Evolutionary conservation across 1,140 invertebrate species (phyloP).

Genomic region (Meloidogyne hapla): DNA sequence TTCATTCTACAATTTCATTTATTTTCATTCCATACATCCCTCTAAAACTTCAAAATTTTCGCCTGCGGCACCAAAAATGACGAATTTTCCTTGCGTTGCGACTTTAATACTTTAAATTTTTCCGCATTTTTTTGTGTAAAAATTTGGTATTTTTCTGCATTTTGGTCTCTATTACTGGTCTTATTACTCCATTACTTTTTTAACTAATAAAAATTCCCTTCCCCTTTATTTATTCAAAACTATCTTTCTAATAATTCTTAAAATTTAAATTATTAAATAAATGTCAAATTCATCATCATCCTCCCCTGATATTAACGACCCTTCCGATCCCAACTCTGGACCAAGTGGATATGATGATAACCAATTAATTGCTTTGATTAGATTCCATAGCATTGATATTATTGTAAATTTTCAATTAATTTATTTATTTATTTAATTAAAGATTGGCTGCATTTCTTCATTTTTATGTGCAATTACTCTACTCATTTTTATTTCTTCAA

Average conservation of each 20-base stretch:
- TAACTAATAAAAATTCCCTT: no score
- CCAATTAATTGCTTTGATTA: constrained; percentile 17
- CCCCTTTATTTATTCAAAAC: no score
- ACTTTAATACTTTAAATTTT: no score
- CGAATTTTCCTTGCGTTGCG: no score
- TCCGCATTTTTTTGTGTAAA: no score
- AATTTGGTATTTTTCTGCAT: no score
- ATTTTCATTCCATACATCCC: no score
- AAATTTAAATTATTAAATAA: background rate
- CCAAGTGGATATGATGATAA: constrained; percentile 11
- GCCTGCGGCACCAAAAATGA: no score
- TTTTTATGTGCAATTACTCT: constrained; percentile 28
- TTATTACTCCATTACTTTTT: no score
- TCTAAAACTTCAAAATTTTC: no score
- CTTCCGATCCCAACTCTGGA: background rate
- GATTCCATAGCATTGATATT: constrained; percentile 26
- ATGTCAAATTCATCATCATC: background rate
- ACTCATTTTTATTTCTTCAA: constrained; percentile 39
- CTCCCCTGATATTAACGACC: background rate
- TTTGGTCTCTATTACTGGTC: no score
- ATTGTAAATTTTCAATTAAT: background rate
- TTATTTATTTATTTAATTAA: background rate
- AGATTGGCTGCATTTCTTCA: constrained; percentile 16
- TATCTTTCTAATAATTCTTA: background rate
- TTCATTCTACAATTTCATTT: no score